Percentiles rank a stretch among this genome's conserved stretches.
Conservation (phyloP, 1,140 invertebrate genomes). For the Coptotermes formosanus region DNA sequence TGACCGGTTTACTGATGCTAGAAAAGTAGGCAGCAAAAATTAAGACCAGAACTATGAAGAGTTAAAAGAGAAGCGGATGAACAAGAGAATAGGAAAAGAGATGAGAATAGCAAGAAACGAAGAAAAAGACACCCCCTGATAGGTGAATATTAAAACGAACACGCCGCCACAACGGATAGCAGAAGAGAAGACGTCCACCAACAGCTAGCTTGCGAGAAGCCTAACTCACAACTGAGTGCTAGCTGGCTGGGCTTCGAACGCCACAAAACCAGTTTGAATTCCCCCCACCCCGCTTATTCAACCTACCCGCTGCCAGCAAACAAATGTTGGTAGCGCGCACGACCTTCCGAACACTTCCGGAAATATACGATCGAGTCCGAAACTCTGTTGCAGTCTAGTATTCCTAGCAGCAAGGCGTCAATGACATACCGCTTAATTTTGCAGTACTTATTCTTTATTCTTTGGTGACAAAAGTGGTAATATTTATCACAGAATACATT, state of each 20-base stretch:
- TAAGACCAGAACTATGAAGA: too few relatives aligned
- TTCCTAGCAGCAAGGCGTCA: too few relatives aligned
- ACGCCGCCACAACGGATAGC: conserved; percentile 5
- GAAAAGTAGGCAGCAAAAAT: too few relatives aligned
- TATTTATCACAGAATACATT: too few relatives aligned
- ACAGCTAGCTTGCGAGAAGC: background rate
- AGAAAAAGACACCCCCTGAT: background rate
- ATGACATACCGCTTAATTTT: too few relatives aligned
- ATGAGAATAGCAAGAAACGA: background rate
- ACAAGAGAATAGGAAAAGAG: background rate
- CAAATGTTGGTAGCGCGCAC: background rate
- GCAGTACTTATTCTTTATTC: too few relatives aligned
- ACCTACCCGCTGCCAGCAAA: too few relatives aligned
- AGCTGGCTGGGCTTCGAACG: background rate
- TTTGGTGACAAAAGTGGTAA: too few relatives aligned
- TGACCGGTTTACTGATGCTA: too few relatives aligned
- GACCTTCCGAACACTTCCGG: background rate
- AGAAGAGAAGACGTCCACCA: background rate
- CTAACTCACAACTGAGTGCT: background rate
- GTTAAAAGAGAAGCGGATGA: background rate
- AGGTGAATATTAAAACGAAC: background rate
- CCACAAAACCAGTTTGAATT: conserved; percentile 5
- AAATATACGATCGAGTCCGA: background rate
- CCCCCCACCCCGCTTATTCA: background rate
- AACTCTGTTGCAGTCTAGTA: background rate